phyloP scores from a whole-genome alignment of 1,140 invertebrate species.

The Neoseiulus cucumeris region DNA sequence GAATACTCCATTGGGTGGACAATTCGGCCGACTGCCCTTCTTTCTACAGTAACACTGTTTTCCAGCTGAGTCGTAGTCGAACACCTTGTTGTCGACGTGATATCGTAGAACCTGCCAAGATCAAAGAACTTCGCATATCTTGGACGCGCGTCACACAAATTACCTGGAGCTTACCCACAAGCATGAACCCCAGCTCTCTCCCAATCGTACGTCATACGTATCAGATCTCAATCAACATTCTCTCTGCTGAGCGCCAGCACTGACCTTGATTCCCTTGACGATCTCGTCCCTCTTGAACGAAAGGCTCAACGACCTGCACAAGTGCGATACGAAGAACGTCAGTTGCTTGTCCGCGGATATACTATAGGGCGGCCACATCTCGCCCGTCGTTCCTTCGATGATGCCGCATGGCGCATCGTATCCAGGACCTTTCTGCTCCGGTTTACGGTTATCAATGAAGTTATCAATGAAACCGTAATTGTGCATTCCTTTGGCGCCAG shows the following conservation, averaged over 20 bases:
- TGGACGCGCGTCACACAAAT: too few relatives aligned
- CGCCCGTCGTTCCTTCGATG: slow-evolving; percentile 13
- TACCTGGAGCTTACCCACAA: too few relatives aligned
- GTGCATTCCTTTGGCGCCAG: slow-evolving; percentile 19
- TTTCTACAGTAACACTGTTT: neutral
- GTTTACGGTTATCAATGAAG: slow-evolving; percentile 24
- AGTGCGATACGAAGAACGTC: slow-evolving; percentile 16
- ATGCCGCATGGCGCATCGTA: neutral
- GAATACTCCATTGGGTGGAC: slow-evolving; percentile 15
- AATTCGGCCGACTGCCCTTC: neutral
- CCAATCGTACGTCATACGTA: too few relatives aligned
- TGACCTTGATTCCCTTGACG: neutral
- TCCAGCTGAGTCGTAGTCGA: neutral
- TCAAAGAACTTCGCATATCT: too few relatives aligned
- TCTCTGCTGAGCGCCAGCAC: neutral
- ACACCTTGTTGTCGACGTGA: neutral
- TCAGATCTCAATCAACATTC: too few relatives aligned
- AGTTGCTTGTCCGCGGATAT: slow-evolving; percentile 12
- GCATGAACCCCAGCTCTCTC: too few relatives aligned
- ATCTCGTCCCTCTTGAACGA: neutral
- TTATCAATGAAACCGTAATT: slow-evolving; percentile 24
- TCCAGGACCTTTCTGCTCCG: slow-evolving; percentile 7
- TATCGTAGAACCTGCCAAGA: neutral
- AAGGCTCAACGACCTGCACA: slow-evolving; percentile 14
- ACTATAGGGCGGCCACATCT: slow-evolving; percentile 20